These are phyloP conservation scores for Centropristis striata DNA, from an alignment of 2,113 vertebrate species.

Conservation along the genomic window DNA sequence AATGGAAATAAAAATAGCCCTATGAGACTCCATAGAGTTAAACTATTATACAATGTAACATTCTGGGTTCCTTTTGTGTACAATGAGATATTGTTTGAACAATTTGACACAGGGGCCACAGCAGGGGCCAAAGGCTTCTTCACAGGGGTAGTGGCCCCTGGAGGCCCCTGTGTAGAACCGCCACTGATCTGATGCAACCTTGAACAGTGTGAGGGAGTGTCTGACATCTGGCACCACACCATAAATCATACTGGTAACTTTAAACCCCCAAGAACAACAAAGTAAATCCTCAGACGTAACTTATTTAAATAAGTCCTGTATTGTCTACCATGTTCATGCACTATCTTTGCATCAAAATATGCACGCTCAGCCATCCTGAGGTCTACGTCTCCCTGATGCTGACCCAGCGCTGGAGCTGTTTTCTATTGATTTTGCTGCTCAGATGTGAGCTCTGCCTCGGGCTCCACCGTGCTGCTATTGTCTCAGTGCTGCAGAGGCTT, in stretches of 20 bases:
- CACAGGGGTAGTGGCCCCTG: too few species aligned
- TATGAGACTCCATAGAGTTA: too few species aligned
- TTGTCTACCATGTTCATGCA: not conserved
- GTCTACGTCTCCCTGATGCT: slow-evolving; percentile 47
- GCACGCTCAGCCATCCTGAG: slow-evolving; percentile 44
- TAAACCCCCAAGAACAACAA: not conserved
- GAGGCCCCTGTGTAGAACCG: too few species aligned
- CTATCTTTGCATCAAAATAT: slow-evolving; percentile 26
- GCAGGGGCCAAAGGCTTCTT: too few species aligned
- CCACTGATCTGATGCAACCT: slow-evolving; percentile 1
- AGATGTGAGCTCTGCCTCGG: slow-evolving; percentile 67
- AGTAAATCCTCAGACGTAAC: not conserved
- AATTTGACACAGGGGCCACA: too few species aligned
- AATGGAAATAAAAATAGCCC: too few species aligned
- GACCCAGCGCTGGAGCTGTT: slow-evolving; percentile 53
- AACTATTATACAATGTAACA: too few species aligned
- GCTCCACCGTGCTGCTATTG: slow-evolving; percentile 73
- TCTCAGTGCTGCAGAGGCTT: slow-evolving; percentile 76
- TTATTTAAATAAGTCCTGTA: not conserved
- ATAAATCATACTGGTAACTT: too few species aligned
- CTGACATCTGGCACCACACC: not conserved
- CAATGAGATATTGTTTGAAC: too few species aligned
- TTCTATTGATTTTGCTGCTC: slow-evolving; percentile 65
- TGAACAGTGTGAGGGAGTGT: not conserved
- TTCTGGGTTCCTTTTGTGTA: too few species aligned